Evolutionary conservation across 2,797 vertebrate genomes (phyloP).

Genomic region (Tolypeutes matacus): DNA sequence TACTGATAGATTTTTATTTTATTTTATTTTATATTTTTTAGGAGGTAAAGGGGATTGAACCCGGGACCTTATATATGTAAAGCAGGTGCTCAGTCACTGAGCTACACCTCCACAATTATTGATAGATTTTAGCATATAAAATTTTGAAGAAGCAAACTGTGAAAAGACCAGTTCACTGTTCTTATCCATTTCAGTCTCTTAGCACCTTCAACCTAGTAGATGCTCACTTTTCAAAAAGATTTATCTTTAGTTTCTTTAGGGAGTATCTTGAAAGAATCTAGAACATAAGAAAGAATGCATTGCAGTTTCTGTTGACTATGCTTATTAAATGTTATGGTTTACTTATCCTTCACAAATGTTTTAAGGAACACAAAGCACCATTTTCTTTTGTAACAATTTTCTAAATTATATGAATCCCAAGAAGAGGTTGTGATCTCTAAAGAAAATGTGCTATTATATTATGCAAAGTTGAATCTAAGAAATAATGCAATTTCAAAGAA

Average conservation of each 20-base stretch:
- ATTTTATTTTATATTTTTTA: too few relatives aligned
- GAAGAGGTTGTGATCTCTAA: too few relatives aligned
- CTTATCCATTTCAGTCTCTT: background rate
- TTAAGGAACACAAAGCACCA: background rate
- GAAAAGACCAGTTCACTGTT: background rate
- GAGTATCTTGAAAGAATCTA: background rate
- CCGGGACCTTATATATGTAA: too few relatives aligned
- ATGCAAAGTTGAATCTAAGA: background rate
- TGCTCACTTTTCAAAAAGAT: background rate
- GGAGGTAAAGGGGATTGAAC: too few relatives aligned
- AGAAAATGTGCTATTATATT: background rate
- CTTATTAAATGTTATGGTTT: background rate
- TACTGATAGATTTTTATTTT: too few relatives aligned
- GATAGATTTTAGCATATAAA: background rate
- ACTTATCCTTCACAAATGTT: background rate
- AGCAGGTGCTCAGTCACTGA: too few relatives aligned
- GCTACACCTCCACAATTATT: too few relatives aligned
- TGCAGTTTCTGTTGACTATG: background rate
- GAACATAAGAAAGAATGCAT: fast-evolving
- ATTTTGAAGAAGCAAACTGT: background rate
- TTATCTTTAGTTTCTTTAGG: background rate
- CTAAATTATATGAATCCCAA: background rate
- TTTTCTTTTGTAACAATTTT: background rate
- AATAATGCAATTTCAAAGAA: conserved; percentile 4
- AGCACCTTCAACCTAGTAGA: background rate